A percentile compares a stretch with the other conserved stretches of the same genome.
Evolutionary conservation across 2,888 invertebrate species (phyloP).

Genomic region (Parnassius glacialis): DNA sequence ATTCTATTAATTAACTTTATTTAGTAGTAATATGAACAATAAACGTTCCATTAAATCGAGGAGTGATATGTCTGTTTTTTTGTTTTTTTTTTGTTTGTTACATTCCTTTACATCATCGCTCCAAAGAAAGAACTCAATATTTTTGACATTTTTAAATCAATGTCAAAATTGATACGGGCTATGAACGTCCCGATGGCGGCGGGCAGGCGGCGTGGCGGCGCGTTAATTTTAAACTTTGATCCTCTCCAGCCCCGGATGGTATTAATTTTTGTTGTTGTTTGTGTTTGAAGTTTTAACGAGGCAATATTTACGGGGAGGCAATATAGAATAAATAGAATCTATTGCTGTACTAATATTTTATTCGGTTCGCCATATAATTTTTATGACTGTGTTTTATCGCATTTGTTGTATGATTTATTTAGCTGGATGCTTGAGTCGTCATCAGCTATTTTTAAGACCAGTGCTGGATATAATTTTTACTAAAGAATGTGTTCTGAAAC

Average conservation of each 20-base stretch:
- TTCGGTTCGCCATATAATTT: neutral
- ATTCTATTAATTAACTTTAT: too few relatives aligned
- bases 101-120: too few relatives aligned
- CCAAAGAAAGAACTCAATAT: neutral
- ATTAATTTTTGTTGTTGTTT: conserved; percentile 33
- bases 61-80: too few relatives aligned
- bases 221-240: conserved; percentile 30
- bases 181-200: conserved; percentile 9
- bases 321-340: conserved; percentile 14
- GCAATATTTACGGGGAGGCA: conserved; percentile 14
- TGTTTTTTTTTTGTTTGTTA: too few relatives aligned
- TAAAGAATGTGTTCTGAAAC: too few relatives aligned
- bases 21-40: too few relatives aligned
- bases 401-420: neutral
- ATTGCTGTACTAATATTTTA: neutral
- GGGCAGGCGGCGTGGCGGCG: conserved; percentile 11
- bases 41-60: too few relatives aligned
- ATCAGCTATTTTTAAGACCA: too few relatives aligned
- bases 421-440: too few relatives aligned
- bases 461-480: too few relatives aligned
- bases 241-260: conserved; percentile 27
- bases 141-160: neutral
- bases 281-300: conserved; percentile 23
- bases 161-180: conserved; percentile 17
- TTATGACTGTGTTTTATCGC: conserved; percentile 2